A percentile compares a stretch with the other conserved stretches of the same genome.
Evolutionary conservation across 2,888 invertebrate species (phyloP).

Genomic region (Megamerina dolium): DNA sequence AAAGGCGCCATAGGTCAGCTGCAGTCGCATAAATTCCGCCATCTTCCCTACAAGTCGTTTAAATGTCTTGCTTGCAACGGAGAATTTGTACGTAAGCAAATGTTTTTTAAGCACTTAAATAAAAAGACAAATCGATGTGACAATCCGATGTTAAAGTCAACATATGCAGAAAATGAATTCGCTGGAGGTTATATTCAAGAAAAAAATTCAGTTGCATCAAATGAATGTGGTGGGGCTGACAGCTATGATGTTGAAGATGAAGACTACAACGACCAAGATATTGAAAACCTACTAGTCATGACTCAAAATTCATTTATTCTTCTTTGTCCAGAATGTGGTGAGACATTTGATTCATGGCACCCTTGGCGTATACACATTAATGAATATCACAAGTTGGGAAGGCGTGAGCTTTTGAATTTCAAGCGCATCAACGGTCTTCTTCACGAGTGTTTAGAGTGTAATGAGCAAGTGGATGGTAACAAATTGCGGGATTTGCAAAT

Average conservation of each 20-base stretch:
- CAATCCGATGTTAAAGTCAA: conserved; percentile 11
- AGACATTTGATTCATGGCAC: conserved; percentile 29
- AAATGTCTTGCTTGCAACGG: conserved; percentile 35
- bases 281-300: neutral
- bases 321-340: conserved; percentile 38
- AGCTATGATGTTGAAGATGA: neutral
- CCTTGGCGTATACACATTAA: conserved; percentile 40
- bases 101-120: conserved; percentile 42
- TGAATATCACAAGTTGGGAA: conserved; percentile 29
- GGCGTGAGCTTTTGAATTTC: conserved; percentile 31
- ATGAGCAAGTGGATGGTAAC: conserved; percentile 33
- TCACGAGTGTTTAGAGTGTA: conserved; percentile 33
- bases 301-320: conserved; percentile 21
- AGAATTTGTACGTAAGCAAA: conserved; percentile 41
- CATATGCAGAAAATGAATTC: neutral
- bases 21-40: conserved; percentile 42
- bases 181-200: too few species aligned
- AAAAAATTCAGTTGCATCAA: too few species aligned
- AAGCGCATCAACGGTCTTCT: conserved; percentile 26
- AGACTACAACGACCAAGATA: neutral
- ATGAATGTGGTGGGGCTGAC: too few species aligned
- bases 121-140: conserved; percentile 38
- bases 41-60: conserved; percentile 40
- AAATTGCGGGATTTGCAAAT: conserved; percentile 33
- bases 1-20: conserved; percentile 42